phyloP scores from a whole-genome alignment of 2,888 invertebrate species.

The Onchidella celtica region DNA sequence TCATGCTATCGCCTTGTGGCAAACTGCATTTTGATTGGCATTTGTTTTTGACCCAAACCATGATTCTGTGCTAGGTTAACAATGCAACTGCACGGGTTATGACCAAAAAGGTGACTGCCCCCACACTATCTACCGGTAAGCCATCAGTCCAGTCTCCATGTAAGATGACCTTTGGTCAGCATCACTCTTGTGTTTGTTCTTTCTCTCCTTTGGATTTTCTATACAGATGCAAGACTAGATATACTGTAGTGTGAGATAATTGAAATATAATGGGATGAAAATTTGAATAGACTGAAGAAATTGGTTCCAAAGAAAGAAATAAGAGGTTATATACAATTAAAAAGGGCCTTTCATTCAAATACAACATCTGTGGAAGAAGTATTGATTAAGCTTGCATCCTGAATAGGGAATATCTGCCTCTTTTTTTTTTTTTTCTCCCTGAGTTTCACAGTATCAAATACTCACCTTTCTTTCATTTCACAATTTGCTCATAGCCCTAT shows the following conservation, averaged over 20 bases:
- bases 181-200: slow-evolving; percentile 8
- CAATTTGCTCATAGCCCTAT: too few species aligned
- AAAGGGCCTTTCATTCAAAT: too few species aligned
- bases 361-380: too few species aligned
- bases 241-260: too few species aligned
- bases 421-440: too few species aligned
- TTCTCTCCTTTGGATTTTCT: background rate
- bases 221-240: slow-evolving; percentile 24
- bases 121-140: slow-evolving; percentile 78
- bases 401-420: slow-evolving; percentile 1
- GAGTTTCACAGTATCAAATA: too few species aligned
- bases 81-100: slow-evolving; percentile 99
- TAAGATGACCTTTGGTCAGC: slow-evolving; percentile 12
- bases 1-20: slow-evolving; percentile 23
- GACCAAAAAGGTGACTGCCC: slow-evolving; percentile 89
- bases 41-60: slow-evolving; percentile 49
- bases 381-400: slow-evolving; percentile 35
- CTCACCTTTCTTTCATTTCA: too few species aligned
- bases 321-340: too few species aligned
- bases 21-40: slow-evolving; percentile 49
- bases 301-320: too few species aligned
- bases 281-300: too few species aligned
- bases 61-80: slow-evolving; percentile 87
- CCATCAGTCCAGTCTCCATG: slow-evolving; percentile 44
- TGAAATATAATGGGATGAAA: too few species aligned